Base-by-base conservation (phyloP, 2,113 vertebrate genomes). In the Tachysurus vachellii region DNA sequence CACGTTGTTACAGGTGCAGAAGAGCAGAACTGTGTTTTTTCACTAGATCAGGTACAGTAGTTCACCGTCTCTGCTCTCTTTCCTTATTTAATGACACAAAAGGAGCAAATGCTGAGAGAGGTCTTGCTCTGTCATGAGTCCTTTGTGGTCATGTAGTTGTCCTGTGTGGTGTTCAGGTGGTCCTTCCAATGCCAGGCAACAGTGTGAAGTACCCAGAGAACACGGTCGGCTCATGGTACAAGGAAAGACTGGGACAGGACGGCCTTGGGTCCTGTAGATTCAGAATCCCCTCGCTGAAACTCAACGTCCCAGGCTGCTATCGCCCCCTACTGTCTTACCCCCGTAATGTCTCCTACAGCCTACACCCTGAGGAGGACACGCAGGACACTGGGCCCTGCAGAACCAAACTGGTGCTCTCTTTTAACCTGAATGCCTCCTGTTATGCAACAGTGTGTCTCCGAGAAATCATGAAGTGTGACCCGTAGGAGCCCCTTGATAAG, bases 231-330 rank as follows among this genome's bases (percentile, higher is more conserved):
- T 11, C 90, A 6, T 96, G 97, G 97, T 90, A 94, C 94, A 31
- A 94, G 95, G 96, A 99, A 94, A 93, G 95, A 62, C 86, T 96
- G 95, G 88, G 91, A 89, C 88, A 95, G 94, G 94, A 98, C 80
- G 96, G 96, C 2, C 93, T 99, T 66, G 91, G 93, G 12, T 86
- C 89, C 9, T 97, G 95, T 83, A 95, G 94, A 79, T 99, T 98
- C 92, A 94, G 96, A 93, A 93, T 99, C 53, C 84, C 94, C 83
- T 0, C 93, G 0, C 95, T 99, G 64, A 98, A 98, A 85, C 92
- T 99, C 75, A 99, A 98, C 66, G 85, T 97, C 76, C 98, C 97
- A 0, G 98, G 98, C 64, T 98, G 97, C 94, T 97, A 99, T 91
- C 96, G 98, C 89, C 94, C 93, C 71, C 92, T 99, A 86, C 88